These are phyloP conservation scores for Peribatodes rhomboidaria DNA, from an alignment of 2,888 invertebrate genomes.

Conservation along the genomic window DNA sequence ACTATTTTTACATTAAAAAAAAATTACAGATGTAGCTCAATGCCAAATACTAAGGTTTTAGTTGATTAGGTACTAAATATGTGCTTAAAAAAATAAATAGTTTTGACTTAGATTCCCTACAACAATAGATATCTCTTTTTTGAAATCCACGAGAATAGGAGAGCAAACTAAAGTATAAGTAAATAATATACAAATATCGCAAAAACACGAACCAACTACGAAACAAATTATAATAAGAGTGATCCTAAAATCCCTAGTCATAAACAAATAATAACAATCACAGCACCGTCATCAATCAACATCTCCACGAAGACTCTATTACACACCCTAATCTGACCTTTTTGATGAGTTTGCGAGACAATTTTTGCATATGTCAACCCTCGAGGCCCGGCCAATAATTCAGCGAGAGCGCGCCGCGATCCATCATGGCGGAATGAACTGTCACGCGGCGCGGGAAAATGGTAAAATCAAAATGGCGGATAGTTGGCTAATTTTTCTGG, in stretches of 20 bases:
- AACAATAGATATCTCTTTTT: too few species aligned
- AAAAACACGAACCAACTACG: slow-evolving; percentile 5
- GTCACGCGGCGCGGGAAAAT: slow-evolving; percentile 75
- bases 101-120: too few species aligned
- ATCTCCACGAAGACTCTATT: slow-evolving; percentile 64
- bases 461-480: slow-evolving; percentile 69
- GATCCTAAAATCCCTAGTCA: slow-evolving; percentile 39
- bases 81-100: too few species aligned
- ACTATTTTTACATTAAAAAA: too few species aligned
- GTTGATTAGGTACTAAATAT: too few species aligned
- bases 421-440: slow-evolving; percentile 84
- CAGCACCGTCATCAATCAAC: slow-evolving; percentile 53
- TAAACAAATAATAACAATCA: slow-evolving; percentile 49
- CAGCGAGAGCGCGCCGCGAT: slow-evolving; percentile 71
- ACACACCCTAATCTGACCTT: slow-evolving; percentile 74
- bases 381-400: slow-evolving; percentile 74
- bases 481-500: slow-evolving; percentile 41
- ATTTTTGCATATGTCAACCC: slow-evolving; percentile 86
- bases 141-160: too few species aligned
- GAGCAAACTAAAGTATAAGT: too few species aligned
- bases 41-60: too few species aligned
- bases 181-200: too few species aligned
- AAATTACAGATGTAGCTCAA: too few species aligned
- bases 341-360: slow-evolving; percentile 81
- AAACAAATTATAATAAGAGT: slow-evolving; percentile 1